Conservation (phyloP, 30 jellyfish, hydroid and myxozoan genomes). For the Hydractinia symbiolongicarpus region DNA sequence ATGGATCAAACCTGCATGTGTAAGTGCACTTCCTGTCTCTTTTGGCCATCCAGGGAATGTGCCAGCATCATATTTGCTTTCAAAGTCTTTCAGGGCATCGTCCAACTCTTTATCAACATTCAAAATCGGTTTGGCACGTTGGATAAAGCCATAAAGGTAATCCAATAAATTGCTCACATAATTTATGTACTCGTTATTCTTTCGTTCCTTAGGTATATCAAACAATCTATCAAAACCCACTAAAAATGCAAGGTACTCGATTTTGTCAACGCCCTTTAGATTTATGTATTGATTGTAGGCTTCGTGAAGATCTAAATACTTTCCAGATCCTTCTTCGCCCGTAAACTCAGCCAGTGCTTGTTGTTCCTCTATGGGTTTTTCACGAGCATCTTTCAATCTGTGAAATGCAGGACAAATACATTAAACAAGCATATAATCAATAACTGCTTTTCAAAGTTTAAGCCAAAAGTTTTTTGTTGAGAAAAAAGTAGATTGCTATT, state of each 20-base stretch:
- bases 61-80: conserved; percentile 69
- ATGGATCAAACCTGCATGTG: conserved; percentile 43
- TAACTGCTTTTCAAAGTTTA: too few species aligned
- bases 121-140: conserved; percentile 71
- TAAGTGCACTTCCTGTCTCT: conserved; percentile 91
- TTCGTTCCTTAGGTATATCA: conserved; percentile 77
- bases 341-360: conserved; percentile 76
- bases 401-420: neutral
- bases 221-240: conserved; percentile 68
- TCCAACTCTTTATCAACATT: conserved; percentile 72
- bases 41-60: conserved; percentile 97
- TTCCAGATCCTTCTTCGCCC: conserved; percentile 96
- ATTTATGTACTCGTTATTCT: conserved; percentile 65
- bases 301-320: conserved; percentile 88
- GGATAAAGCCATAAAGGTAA: conserved; percentile 59
- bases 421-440: neutral
- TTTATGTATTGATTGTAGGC: conserved; percentile 60
- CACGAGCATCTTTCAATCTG: conserved; percentile 83
- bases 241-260: conserved; percentile 82
- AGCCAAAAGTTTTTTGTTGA: too few species aligned
- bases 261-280: conserved; percentile 63
- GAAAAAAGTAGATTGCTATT: too few species aligned
- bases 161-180: conserved; percentile 70
- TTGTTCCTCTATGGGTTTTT: conserved; percentile 91
- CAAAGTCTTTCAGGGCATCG: conserved; percentile 64